Evolutionary conservation across 2,113 vertebrate species (phyloP).

Genomic region (Pteropus alecto): DNA sequence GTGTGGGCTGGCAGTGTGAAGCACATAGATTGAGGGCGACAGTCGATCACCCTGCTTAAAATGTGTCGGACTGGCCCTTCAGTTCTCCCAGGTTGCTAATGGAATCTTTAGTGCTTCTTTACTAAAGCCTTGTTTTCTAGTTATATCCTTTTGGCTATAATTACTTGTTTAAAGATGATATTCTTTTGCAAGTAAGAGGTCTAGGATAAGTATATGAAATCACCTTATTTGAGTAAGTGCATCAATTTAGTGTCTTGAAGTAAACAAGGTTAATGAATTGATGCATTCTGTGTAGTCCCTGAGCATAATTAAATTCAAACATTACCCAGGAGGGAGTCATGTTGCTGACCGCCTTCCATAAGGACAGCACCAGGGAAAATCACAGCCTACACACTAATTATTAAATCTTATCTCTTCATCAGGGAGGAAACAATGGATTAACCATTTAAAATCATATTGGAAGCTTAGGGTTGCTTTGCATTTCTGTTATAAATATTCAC

Average conservation of each 20-base stretch:
- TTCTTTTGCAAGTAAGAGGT: conserved; percentile 18
- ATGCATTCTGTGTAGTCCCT: not conserved
- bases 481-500: not conserved
- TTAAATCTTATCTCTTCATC: not conserved
- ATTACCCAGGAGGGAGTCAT: not conserved
- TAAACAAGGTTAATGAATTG: conserved; percentile 49
- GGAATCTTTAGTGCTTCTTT: not conserved
- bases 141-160: not conserved
- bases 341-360: not conserved
- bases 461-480: not conserved
- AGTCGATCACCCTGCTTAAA: not conserved
- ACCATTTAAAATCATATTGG: not conserved
- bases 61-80: not conserved
- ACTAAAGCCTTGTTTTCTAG: not conserved
- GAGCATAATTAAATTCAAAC: conserved; percentile 45
- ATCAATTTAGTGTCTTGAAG: conserved; percentile 24
- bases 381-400: not conserved
- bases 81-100: not conserved
- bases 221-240: conserved; percentile 8
- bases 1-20: not conserved
- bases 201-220: not conserved
- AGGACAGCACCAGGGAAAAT: not conserved
- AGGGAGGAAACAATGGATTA: not conserved
- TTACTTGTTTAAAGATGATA: not conserved
- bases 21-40: not conserved